Evolutionary conservation across 2,797 vertebrate genomes (phyloP).

Genomic region (Epinephelus awoara): DNA sequence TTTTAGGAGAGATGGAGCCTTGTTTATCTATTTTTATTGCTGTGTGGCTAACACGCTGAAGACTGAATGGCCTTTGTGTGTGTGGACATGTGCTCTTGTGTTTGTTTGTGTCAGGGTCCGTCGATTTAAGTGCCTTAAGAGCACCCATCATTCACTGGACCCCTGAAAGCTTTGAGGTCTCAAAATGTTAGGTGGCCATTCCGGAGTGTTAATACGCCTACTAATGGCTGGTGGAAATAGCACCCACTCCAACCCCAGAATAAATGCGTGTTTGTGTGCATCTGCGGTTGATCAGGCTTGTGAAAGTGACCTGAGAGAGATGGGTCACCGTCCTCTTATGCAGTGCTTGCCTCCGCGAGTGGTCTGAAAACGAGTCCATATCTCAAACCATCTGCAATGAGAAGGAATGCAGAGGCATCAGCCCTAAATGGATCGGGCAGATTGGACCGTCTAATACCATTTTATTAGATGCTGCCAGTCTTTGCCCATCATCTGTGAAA

Average conservation of each 20-base stretch:
- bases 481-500: conserved; percentile 60
- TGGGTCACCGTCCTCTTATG: conserved; percentile 27
- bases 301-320: conserved; percentile 32
- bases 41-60: not conserved
- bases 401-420: conserved; percentile 33
- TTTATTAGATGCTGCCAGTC: conserved; percentile 71
- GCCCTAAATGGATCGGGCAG: conserved; percentile 63
- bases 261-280: conserved; percentile 38
- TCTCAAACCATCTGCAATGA: conserved; percentile 52
- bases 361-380: conserved; percentile 44
- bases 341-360: conserved; percentile 20
- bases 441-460: conserved; percentile 70
- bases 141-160: conserved; percentile 28
- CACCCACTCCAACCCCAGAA: conserved; percentile 25
- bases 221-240: conserved; percentile 54
- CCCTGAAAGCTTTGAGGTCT: conserved; percentile 51
- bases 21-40: conserved; percentile 26
- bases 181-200: conserved; percentile 48
- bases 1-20: conserved; percentile 6
- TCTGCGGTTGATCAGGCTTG: conserved; percentile 43
- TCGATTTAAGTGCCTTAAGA: conserved; percentile 49
- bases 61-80: not conserved
- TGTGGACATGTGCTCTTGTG: conserved; percentile 3
- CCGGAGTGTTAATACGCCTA: conserved; percentile 38
- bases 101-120: conserved; percentile 45